These are phyloP conservation scores for Ceratina australensis DNA, from an alignment of 1,140 invertebrate species.

Conservation along the genomic window DNA sequence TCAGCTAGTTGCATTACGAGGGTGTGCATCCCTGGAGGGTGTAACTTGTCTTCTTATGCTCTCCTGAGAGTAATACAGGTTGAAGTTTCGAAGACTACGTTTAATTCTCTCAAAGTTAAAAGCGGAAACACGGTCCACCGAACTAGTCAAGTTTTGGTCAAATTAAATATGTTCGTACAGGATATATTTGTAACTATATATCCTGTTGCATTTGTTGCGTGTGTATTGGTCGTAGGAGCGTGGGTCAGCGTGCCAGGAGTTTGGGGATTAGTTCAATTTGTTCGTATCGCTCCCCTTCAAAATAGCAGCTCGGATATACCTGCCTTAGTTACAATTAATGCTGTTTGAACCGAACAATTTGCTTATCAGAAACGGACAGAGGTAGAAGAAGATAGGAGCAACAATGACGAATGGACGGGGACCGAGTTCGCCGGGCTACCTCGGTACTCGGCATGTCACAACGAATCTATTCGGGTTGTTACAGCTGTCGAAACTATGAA, in stretches of 20 bases:
- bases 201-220: too few species aligned
- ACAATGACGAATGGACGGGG: not conserved
- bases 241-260: too few species aligned
- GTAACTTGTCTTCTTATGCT: slow-evolving; percentile 23
- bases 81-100: slow-evolving; percentile 18
- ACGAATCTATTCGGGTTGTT: slow-evolving; percentile 68
- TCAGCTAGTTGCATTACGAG: slow-evolving; percentile 19
- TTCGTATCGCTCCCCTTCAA: too few species aligned
- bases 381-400: not conserved
- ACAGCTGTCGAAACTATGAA: slow-evolving; percentile 76
- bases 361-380: slow-evolving; percentile 56
- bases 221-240: too few species aligned
- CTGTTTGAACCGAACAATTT: slow-evolving; percentile 50
- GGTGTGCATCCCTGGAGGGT: not conserved
- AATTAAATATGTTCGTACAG: not conserved
- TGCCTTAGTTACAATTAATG: too few species aligned
- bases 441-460: slow-evolving; percentile 52
- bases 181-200: too few species aligned
- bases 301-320: too few species aligned
- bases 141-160: not conserved
- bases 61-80: slow-evolving; percentile 8
- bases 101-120: not conserved
- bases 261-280: too few species aligned
- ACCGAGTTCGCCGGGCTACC: slow-evolving; percentile 34
- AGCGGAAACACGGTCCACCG: not conserved